These are phyloP conservation scores for Meandrusa payeni DNA, from an alignment of 2,888 invertebrate species.

Conservation along the genomic window DNA sequence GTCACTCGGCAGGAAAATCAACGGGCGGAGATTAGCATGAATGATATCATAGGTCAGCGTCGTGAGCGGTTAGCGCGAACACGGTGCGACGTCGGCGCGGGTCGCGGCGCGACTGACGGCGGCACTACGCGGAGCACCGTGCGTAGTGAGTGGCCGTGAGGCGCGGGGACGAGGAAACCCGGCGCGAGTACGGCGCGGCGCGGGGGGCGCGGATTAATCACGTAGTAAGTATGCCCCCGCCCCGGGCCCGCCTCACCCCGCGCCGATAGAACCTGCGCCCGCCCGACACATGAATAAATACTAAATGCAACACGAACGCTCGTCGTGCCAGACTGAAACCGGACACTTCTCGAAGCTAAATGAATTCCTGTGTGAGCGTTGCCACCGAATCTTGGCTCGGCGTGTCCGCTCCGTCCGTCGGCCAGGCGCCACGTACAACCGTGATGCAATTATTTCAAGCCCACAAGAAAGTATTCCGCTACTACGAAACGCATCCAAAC, in stretches of 20 bases:
- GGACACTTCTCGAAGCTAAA: slow-evolving; percentile 73
- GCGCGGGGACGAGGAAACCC: slow-evolving; percentile 81
- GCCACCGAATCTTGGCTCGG: slow-evolving; percentile 37
- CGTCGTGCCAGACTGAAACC: slow-evolving; percentile 77
- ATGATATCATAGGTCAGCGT: slow-evolving; percentile 61
- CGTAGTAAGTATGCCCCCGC: slow-evolving; percentile 78
- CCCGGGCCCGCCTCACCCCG: slow-evolving; percentile 44
- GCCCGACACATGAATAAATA: slow-evolving; percentile 77
- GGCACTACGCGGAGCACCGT: slow-evolving; percentile 75
- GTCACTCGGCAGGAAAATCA: slow-evolving; percentile 71
- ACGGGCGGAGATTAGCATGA: slow-evolving; percentile 73
- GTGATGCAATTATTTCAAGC: slow-evolving; percentile 56
- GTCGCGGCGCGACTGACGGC: slow-evolving; percentile 76
- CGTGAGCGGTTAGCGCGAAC: slow-evolving; percentile 37
- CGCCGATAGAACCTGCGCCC: slow-evolving; percentile 65
- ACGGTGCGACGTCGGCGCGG: slow-evolving; percentile 65
- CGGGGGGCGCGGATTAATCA: slow-evolving; percentile 69
- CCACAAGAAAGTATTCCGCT: slow-evolving; percentile 45
- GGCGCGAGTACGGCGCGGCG: slow-evolving; percentile 73
- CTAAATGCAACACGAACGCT: slow-evolving; percentile 67
- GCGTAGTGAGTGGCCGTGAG: slow-evolving; percentile 80
- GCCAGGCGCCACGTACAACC: slow-evolving; percentile 32
- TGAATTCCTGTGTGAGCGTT: slow-evolving; percentile 70
- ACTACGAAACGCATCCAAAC: slow-evolving; percentile 28
- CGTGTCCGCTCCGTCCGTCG: slow-evolving; percentile 27